These are phyloP conservation scores for Trachythela sp. DNA, from an alignment of 64 coral and sea anemone species.

Conservation along the genomic window DNA sequence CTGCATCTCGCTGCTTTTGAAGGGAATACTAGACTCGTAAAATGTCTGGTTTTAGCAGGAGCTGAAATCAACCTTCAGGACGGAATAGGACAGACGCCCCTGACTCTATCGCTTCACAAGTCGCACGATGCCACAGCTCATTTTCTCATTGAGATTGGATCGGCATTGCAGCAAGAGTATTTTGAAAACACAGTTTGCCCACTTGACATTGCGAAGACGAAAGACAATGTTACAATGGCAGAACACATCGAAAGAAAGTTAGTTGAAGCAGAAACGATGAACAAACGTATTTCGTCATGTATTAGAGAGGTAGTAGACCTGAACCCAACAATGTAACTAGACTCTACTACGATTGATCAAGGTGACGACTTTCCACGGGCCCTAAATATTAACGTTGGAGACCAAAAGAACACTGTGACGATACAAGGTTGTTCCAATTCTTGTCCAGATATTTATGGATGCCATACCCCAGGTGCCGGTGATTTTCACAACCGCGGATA, in stretches of 20 bases:
- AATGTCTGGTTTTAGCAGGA: neutral
- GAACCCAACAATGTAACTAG: neutral
- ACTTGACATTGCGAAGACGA: neutral
- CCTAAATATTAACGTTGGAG: conserved; percentile 6
- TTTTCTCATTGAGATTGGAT: neutral
- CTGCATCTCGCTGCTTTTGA: neutral
- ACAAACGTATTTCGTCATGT: neutral
- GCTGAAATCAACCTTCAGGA: conserved; percentile 4
- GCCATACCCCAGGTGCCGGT: neutral
- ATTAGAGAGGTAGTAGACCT: neutral
- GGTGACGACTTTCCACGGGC: neutral
- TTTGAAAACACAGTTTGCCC: neutral
- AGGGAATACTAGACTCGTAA: neutral
- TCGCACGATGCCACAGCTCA: neutral
- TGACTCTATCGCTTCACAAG: neutral
- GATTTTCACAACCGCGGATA: conserved; percentile 3
- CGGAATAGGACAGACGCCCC: neutral
- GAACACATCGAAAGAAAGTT: neutral
- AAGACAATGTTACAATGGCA: neutral
- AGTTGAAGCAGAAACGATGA: neutral
- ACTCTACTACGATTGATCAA: neutral
- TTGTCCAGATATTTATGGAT: conserved; percentile 6
- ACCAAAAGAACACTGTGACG: neutral
- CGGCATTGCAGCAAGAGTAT: neutral
- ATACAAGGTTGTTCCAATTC: neutral